Evolutionary conservation across 1,140 invertebrate genomes (phyloP).

Genomic region (Glomeris maerens): DNA sequence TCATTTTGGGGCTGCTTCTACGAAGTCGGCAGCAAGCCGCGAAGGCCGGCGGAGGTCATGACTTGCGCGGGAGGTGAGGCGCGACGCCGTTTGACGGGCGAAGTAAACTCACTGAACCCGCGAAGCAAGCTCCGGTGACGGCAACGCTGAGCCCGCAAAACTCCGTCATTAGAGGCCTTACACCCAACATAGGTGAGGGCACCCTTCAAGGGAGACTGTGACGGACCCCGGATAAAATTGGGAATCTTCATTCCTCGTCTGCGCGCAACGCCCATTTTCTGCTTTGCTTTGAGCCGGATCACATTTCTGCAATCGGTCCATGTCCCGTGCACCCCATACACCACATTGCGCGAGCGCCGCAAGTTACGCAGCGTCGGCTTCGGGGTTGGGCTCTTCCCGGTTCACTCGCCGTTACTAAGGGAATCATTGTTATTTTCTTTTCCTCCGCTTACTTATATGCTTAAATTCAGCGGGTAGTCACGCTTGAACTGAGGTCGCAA

Average conservation of each 20-base stretch:
- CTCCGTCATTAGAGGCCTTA: constrained; percentile 31
- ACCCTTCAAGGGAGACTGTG: constrained; percentile 18
- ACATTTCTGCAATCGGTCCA: too few species aligned
- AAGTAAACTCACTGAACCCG: constrained; percentile 55
- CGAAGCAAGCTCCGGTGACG: constrained; percentile 41
- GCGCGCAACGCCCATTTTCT: too few species aligned
- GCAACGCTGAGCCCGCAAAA: constrained; percentile 26
- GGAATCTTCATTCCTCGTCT: too few species aligned
- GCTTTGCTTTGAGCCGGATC: too few species aligned
- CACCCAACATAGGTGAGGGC: neutral
- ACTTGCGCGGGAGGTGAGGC: constrained; percentile 30
- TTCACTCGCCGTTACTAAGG: constrained; percentile 76
- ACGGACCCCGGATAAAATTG: too few species aligned
- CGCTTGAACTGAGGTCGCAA: constrained; percentile 48
- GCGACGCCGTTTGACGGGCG: constrained; percentile 46
- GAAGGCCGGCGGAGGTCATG: constrained; percentile 39
- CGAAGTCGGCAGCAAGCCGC: too few species aligned
- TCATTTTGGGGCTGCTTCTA: too few species aligned
- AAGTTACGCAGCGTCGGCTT: too few species aligned
- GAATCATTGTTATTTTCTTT: constrained; percentile 82
- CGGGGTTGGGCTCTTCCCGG: constrained; percentile 58
- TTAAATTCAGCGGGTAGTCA: constrained; percentile 67
- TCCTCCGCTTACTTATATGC: constrained; percentile 82
- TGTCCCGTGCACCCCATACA: too few species aligned
- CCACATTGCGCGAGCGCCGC: constrained; percentile 44